Base-by-base conservation (phyloP, 2,888 invertebrate species). In the Drosophila paranaensis region DNA sequence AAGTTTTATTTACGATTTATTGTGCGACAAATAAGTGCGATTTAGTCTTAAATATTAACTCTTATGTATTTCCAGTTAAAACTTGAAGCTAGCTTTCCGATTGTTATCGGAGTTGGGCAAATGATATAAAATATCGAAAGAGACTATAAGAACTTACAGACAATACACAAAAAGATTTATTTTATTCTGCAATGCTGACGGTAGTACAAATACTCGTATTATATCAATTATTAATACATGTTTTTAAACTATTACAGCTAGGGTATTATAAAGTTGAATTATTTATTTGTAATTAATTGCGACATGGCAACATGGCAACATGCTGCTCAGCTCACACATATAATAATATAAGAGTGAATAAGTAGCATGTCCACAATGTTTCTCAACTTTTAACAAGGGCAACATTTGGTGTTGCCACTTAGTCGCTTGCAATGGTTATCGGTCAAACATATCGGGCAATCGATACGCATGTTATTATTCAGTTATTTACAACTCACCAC, bases 401-500 rank as follows among this genome's bases (percentile, higher is more conserved):
- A 60, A 67, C 69, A 55, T 55, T 58, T 62, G 46, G 60, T 14
- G 72, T 37, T 74, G 73, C 73, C 72, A 72, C 35, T 6, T n/a
- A 35, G 42, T 58, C 9, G 42, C 42, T 51, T 6, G 51, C 9
- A 25, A 27, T 8, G 46, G 25, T 39, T 63, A 71, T 64, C 72
- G 72, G 14, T 27, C 10, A 33, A 33, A 53, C 10, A 25, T 60
- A 69, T 74, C 73, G 74, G 35, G 30, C 40, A 73, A 64, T 74
- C 74, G 74, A 73, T 69, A 57, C 25, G 63, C 54, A 27, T 74
- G 63, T 74, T 74, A 48, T 72, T 74, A 63, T 69, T 73, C 61
- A 71, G 73, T 63, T 62, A 20, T 39, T 60, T 50, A 63, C 58
- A 75, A 75, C 62, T 76, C 75, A 76, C 75, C 82, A 81, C 81